Evolutionary conservation across 2,888 invertebrate genomes (phyloP), one percentile per base, ranked within the genome.

Genomic region (Torymus aiolomorphi): DNA sequence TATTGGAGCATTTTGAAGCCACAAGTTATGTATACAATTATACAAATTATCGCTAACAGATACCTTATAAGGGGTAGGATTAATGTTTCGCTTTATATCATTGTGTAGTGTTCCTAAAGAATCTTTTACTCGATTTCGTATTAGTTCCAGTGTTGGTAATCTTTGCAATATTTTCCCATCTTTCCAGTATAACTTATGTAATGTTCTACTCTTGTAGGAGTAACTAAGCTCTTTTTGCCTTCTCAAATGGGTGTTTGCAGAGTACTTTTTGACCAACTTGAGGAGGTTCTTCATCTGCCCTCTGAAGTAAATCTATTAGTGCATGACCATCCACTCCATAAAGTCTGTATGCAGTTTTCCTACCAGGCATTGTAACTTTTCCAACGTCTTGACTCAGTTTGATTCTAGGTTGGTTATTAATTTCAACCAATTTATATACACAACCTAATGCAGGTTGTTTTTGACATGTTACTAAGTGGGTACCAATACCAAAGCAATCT

Each of bases 21-120:
- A 99, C 89, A 98, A 91, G 87, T 97, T 95, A 88, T 99, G 98
- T 84, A 99, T 96, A 90, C 97, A 99, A 85, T 93, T 95, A 92
- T 98, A 99, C 75, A 99, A 93, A 84, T 95, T 93, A 90, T 97
- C 97, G 86, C 97, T 97, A 3, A 99, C 98, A 12, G 98, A 94
- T 91, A 98, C 98, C 94, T 99, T 99, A 87, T 98, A 99, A 0
- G 99, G 99, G 4, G 99, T 99, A 13, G 99, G 99, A 92, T 99
- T 99, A 74, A 99, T 93, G 86, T 96, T 96, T 84, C 99, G 93
- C 90, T 97, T 98, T 90, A 98, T 98, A 91, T 99, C 99, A 84
- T 96, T 95, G 57, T 99, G 92, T 73, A 99, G 91, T 0, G 95
- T 95, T 82, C 92, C 93, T 76, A 98, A 90, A 0, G 97, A 97